Evolutionary conservation across 2,113 vertebrate species (phyloP), one percentile per base, ranked within the genome.

Genomic region (Sterrhoptilus dennistouni): DNA sequence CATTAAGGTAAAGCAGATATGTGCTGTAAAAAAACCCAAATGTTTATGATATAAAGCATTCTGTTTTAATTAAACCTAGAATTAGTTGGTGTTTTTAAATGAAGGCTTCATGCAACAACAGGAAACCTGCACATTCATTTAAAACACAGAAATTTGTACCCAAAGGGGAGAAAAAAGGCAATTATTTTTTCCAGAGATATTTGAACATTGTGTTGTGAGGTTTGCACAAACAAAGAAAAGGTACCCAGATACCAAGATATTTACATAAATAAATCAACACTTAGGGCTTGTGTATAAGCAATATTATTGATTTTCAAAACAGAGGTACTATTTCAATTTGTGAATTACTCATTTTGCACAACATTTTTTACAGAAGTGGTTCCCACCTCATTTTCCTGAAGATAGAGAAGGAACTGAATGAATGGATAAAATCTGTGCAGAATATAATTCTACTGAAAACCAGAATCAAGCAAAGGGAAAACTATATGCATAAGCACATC

Each of bases 81-180:
- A 92, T 96, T 94, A 96, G 49, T 69, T 5, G 11, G 28, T 92
- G 54, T 90, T 94, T 90, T 93, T 70, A 79, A 95, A 59, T 57
- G 83, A 94, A 92, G 61, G 28, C 40, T 90, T 85, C n/a, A 59
- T 35, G 44, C 45, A 81, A 69, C 68, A 94, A 91, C 90, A 95
- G 86, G 88, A 96, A 92, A 96, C 86, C 86, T 92, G 76, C 72
- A 87, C 45, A 11, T 91, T 93, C 69, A 90, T 93, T 96, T 96
- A 68, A 92, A 83, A 96, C 57, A 1, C n/a, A 95, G 56, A 94
- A 94, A 79, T 95, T 84, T 89, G 64, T 93, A 89, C 89, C 86
- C 88, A 87, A 96, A 95, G 88, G 88, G 83, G 40, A 79, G 38
- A 70, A 92, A 91, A 93, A 95, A 96, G 53, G 65, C 87, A 93